A percentile compares a stretch with the other conserved stretches of the same genome.
phyloP scores from a whole-genome alignment of 2,888 invertebrate genomes.

The Mimas tiliae region DNA sequence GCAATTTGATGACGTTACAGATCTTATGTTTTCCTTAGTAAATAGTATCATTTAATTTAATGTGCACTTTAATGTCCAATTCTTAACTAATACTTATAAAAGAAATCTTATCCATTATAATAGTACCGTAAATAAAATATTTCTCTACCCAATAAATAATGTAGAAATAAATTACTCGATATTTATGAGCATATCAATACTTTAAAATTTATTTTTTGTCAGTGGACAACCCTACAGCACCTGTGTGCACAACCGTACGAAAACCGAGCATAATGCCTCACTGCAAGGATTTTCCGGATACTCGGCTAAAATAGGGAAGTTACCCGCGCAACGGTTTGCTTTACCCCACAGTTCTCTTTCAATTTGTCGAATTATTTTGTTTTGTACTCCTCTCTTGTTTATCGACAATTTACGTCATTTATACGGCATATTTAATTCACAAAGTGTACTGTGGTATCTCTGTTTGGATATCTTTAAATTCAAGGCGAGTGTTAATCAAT shows the following conservation, averaged over 20 bases:
- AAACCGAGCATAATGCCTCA: slow-evolving; percentile 39
- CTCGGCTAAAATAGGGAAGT: slow-evolving; percentile 37
- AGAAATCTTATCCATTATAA: no score
- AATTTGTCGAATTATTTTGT: slow-evolving; percentile 15
- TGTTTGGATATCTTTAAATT: slow-evolving; percentile 1
- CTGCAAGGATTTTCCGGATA: slow-evolving; percentile 41
- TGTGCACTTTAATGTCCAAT: no score
- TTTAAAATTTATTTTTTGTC: background rate
- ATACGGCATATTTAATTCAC: background rate
- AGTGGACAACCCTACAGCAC: slow-evolving; percentile 34
- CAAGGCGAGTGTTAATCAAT: background rate
- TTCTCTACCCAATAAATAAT: no score
- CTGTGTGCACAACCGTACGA: slow-evolving; percentile 36
- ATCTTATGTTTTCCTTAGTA: no score
- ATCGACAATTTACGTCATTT: slow-evolving; percentile 8
- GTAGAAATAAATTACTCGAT: no score
- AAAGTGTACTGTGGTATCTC: background rate
- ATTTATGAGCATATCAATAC: background rate
- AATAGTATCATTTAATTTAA: no score
- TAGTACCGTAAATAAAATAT: no score
- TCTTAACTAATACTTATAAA: no score
- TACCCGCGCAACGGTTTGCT: slow-evolving; percentile 33
- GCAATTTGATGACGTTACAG: no score
- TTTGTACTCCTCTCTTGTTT: background rate
- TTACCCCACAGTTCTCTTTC: slow-evolving; percentile 15